Percentiles rank a stretch among this genome's conserved stretches.
Evolutionary conservation across 2,113 vertebrate genomes (phyloP).

Genomic region (Micronycteris hirsuta): DNA sequence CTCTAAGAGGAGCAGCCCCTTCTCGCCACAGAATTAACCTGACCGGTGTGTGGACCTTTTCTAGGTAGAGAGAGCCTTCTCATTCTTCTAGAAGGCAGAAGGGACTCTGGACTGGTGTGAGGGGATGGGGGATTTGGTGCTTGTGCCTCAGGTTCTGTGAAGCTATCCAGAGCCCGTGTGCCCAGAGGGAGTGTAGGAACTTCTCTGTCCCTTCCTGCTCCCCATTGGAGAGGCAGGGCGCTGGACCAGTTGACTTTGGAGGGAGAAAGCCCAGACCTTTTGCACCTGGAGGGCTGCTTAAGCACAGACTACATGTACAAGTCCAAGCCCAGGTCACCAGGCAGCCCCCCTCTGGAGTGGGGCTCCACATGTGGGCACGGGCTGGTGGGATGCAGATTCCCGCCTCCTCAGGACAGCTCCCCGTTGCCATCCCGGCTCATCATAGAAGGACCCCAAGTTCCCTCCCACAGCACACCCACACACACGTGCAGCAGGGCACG

Average conservation of each 20-base stretch:
- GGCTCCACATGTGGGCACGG: background rate
- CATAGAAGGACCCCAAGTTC: background rate
- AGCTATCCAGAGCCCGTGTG: background rate
- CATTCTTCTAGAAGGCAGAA: slow-evolving; percentile 14
- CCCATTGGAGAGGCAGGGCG: background rate
- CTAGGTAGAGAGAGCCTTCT: background rate
- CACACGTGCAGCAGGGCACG: slow-evolving; percentile 61
- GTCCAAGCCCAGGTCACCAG: background rate
- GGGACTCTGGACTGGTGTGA: background rate
- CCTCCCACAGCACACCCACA: slow-evolving; percentile 1
- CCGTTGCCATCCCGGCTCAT: background rate
- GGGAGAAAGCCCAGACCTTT: background rate
- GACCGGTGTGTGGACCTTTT: background rate
- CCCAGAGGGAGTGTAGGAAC: background rate
- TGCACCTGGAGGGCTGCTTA: background rate
- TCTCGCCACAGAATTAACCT: background rate
- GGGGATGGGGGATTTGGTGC: background rate
- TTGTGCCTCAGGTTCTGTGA: background rate
- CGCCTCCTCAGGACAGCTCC: background rate
- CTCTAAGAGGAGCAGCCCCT: background rate
- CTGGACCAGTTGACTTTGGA: background rate
- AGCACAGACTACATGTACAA: background rate
- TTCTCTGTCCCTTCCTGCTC: background rate
- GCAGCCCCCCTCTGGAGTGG: background rate
- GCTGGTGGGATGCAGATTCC: background rate